These are phyloP conservation scores for Smittia aterrima DNA, from an alignment of 2,888 invertebrate genomes.

Conservation along the genomic window DNA sequence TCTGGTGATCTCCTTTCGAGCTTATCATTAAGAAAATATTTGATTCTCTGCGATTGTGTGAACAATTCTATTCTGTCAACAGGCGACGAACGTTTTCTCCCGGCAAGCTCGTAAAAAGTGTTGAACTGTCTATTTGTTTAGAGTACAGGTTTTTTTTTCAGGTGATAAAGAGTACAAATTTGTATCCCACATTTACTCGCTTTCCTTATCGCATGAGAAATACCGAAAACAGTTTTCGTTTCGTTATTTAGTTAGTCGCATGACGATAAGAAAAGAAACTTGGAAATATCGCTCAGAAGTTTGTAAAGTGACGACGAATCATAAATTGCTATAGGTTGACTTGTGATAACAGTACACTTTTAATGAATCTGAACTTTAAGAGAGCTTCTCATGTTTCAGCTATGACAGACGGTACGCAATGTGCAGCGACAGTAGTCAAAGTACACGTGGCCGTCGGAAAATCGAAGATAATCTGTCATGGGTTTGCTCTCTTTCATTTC, in stretches of 20 bases:
- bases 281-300: not conserved
- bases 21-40: not conserved
- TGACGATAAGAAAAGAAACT: slow-evolving; percentile 12
- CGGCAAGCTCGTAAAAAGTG: not conserved
- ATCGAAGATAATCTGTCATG: slow-evolving; percentile 30
- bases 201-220: not conserved
- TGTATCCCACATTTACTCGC: not conserved
- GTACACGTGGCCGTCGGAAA: not conserved
- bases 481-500: slow-evolving; percentile 39
- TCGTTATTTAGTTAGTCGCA: slow-evolving; percentile 14
- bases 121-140: slow-evolving; percentile 9
- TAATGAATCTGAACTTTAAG: slow-evolving; percentile 35
- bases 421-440: not conserved
- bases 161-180: slow-evolving; percentile 28
- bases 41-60: not conserved
- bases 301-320: slow-evolving; percentile 5
- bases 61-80: not conserved
- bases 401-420: not conserved
- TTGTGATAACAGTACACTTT: not conserved
- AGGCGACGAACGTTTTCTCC: no score
- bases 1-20: not conserved
- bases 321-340: not conserved
- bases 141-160: slow-evolving; percentile 4
- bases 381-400: slow-evolving; percentile 37
- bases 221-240: slow-evolving; percentile 5